Conservation (phyloP, 2,888 invertebrate species). For the Palloptera scutellata region DNA sequence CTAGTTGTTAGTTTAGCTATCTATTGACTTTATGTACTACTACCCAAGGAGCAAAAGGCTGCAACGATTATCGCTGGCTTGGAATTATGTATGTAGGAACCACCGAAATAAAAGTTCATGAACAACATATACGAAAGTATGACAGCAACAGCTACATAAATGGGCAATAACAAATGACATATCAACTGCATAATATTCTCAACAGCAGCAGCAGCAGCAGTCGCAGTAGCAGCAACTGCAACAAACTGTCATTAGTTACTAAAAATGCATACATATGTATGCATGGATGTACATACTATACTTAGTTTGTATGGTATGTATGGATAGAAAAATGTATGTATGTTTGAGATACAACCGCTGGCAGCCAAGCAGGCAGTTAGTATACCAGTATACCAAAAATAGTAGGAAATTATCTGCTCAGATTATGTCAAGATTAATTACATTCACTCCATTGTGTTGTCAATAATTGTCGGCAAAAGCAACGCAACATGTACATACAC, state of each 20-base stretch:
- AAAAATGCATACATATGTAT: not conserved
- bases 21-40: no score
- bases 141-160: no score
- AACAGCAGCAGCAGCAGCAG: conserved; percentile 12
- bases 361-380: conserved; percentile 5
- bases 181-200: conserved; percentile 16
- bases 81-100: no score
- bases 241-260: conserved; percentile 18
- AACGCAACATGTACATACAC: conserved; percentile 31
- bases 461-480: conserved; percentile 45
- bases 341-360: not conserved
- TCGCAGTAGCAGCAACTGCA: conserved; percentile 22
- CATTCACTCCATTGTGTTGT: conserved; percentile 48
- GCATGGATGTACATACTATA: not conserved
- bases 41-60: no score
- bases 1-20: no score
- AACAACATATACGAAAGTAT: no score
- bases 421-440: conserved; percentile 50
- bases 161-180: not conserved
- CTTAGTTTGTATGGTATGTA: not conserved
- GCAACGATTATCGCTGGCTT: no score
- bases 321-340: not conserved
- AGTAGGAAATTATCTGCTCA: conserved; percentile 56
- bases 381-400: conserved; percentile 39
- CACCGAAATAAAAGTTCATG: no score